Base-by-base conservation (phyloP, 2,113 vertebrate species). In the Platycercus adscitus region DNA sequence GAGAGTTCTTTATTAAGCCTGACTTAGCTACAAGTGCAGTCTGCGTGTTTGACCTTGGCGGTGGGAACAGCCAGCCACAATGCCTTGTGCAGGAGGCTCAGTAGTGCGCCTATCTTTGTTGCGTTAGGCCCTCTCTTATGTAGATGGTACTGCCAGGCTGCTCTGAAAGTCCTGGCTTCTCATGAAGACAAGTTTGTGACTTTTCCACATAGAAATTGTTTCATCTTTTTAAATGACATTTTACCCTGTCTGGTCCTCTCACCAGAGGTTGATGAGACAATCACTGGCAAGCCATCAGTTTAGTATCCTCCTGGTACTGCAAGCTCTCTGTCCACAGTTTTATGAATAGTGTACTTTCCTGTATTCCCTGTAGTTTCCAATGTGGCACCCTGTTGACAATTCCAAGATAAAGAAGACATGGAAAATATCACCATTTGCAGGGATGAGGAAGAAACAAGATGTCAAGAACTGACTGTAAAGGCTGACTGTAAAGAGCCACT, bases 101-200 rank as follows among this genome's bases (percentile, higher is more conserved):
- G 29, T 17, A 50, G 41, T 47, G 23, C 0, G 0, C 17, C 4
- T 26, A 37, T 47, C 43, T 3, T 49, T 9, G 13, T 41, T 73
- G 31, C 47, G 37, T 31, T 50, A 31, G 29, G 69, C 19, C 12
- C 25, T 86, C 12, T 72, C 13, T 81, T 55, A 12, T 2, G 5
- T 72, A 26, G 31, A 13, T 24, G 61, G 23, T 39, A 16, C 15
- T 70, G 41, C n/a, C 13, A 2, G 29, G 16, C 61, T 75, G 46
- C 37, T 66, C 41, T 85, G 50, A 16, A 75, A 52, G 11, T 70
- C 46, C 13, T 71, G 12, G 28, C 5, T 71, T 90, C 58, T 71
- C 16, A 58, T 46, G 6, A 73, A 41, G 18, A 3, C 53, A 58
- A 73, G 3, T 60, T 69, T 66, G 0, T 56, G 13, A 49, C 18